Conservation (phyloP, 2,888 invertebrate genomes). For the Cosmia trapezina region DNA sequence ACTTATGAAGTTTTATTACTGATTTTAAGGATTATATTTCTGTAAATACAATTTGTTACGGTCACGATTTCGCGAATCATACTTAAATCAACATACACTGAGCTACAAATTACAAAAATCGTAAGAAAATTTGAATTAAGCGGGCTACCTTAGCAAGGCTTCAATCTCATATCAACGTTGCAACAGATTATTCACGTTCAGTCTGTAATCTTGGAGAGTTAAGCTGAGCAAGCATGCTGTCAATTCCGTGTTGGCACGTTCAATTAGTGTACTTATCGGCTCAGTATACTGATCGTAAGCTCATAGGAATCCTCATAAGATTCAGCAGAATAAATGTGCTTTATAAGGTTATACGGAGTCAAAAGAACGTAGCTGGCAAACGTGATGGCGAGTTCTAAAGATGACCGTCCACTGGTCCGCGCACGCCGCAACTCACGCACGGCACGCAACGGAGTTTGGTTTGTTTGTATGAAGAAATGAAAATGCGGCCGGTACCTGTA, state of each 20-base stretch:
- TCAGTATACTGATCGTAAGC: slow-evolving; percentile 2
- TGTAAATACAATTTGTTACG: too few species aligned
- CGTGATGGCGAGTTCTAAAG: not conserved
- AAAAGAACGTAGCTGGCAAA: not conserved
- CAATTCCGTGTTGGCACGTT: slow-evolving; percentile 8
- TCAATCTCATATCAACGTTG: not conserved
- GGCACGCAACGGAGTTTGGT: too few species aligned
- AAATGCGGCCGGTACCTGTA: too few species aligned
- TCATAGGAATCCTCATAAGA: not conserved
- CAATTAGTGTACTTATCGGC: slow-evolving; percentile 6
- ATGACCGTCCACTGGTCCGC: too few species aligned
- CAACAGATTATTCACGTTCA: slow-evolving; percentile 28
- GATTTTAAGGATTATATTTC: too few species aligned
- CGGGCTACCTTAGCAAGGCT: not conserved
- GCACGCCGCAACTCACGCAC: too few species aligned
- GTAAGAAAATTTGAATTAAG: too few species aligned
- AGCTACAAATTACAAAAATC: too few species aligned
- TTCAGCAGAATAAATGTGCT: not conserved
- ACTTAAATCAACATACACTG: too few species aligned
- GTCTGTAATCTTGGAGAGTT: slow-evolving; percentile 27
- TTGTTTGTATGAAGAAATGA: too few species aligned
- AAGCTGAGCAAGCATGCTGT: slow-evolving; percentile 1
- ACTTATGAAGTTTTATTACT: too few species aligned
- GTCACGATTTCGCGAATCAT: too few species aligned
- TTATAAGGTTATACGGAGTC: not conserved